Percentiles rank a stretch among this genome's conserved stretches.
phyloP scores from a whole-genome alignment of 2,888 invertebrate species.

The Fabriciana adippe region DNA sequence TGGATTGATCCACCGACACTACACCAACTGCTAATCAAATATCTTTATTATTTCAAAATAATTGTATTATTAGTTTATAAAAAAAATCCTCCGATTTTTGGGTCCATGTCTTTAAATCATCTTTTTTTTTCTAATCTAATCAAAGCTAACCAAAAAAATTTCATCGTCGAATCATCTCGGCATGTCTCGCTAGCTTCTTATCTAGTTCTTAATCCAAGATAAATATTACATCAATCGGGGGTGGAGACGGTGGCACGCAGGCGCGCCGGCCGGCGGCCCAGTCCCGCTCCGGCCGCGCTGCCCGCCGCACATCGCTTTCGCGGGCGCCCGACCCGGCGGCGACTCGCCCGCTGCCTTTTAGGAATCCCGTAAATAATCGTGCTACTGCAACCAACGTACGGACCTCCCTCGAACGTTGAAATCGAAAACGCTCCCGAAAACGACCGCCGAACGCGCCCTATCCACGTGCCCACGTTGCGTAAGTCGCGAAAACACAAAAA shows the following conservation, averaged over 20 bases:
- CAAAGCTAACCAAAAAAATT: slow-evolving; percentile 24
- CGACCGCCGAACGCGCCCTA: slow-evolving; percentile 36
- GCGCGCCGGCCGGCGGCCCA: slow-evolving; percentile 59
- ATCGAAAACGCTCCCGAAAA: slow-evolving; percentile 30
- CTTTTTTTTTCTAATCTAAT: background rate
- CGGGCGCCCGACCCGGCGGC: slow-evolving; percentile 69
- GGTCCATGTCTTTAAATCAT: background rate
- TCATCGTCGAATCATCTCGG: slow-evolving; percentile 45
- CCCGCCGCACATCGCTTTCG: slow-evolving; percentile 68
- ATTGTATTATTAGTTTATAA: slow-evolving; percentile 17
- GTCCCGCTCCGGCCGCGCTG: slow-evolving; percentile 77
- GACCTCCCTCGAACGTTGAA: slow-evolving; percentile 35
- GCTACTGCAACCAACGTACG: slow-evolving; percentile 38
- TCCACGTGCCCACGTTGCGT: slow-evolving; percentile 73
- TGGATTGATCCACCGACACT: slow-evolving; percentile 69
- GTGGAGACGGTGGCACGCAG: slow-evolving; percentile 54
- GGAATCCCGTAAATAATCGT: slow-evolving; percentile 47
- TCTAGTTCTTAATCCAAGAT: slow-evolving; percentile 80
- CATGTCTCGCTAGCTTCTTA: slow-evolving; percentile 63
- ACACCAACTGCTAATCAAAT: slow-evolving; percentile 59
- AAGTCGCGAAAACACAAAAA: slow-evolving; percentile 61
- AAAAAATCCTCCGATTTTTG: slow-evolving; percentile 1
- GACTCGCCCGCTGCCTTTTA: slow-evolving; percentile 64
- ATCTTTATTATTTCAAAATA: slow-evolving; percentile 41
- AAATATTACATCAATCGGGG: slow-evolving; percentile 81